Conservation (phyloP, 2,888 invertebrate species). For the Patella caerulea region DNA sequence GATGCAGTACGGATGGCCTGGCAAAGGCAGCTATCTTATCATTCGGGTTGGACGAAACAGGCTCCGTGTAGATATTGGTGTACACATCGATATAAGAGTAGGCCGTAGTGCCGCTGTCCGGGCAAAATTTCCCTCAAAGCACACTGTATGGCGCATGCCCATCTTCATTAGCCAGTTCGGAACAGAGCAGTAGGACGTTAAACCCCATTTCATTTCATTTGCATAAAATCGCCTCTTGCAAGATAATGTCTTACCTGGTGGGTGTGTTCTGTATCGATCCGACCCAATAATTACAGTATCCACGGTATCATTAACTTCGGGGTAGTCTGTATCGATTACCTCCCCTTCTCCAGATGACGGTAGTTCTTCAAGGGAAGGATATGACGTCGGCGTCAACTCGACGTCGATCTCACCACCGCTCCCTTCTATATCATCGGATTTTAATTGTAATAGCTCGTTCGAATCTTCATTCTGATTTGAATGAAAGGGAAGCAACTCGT, state of each 20-base stretch:
- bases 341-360: constrained; percentile 19
- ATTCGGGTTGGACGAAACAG: no score
- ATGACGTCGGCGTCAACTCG: neutral
- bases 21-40: no score
- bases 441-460: neutral
- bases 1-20: no score
- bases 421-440: constrained; percentile 1
- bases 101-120: no score
- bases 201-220: no score
- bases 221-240: no score
- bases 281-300: neutral
- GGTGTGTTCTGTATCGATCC: neutral
- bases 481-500: constrained; percentile 10
- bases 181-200: no score
- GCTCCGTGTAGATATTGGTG: no score
- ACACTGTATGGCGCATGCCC: no score
- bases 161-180: no score
- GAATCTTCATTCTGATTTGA: neutral
- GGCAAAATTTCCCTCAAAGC: no score
- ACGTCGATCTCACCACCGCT: constrained; percentile 11
- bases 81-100: no score
- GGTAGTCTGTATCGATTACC: neutral
- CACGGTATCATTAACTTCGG: neutral
- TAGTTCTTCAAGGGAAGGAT: constrained; percentile 4
- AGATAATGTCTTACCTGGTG: neutral